Conservation (phyloP, 2,113 vertebrate species). For the Gymnocephalus cernua region DNA sequence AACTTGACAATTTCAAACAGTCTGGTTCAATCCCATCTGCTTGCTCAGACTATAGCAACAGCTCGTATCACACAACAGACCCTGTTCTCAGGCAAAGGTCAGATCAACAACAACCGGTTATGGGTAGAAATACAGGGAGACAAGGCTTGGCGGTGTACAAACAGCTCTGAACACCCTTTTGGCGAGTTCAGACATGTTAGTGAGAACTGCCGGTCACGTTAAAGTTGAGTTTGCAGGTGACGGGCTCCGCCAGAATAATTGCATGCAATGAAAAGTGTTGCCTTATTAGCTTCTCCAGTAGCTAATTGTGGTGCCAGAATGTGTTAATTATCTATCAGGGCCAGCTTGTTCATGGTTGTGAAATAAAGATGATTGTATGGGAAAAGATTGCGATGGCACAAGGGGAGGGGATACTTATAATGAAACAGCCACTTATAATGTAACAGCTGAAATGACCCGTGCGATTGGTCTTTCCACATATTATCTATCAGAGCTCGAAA, state of each 20-base stretch:
- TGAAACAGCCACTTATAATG: slow-evolving; percentile 31
- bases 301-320: slow-evolving; percentile 52
- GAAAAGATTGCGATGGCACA: slow-evolving; percentile 22
- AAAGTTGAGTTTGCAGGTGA: slow-evolving; percentile 30
- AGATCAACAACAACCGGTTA: slow-evolving; percentile 42
- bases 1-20: slow-evolving; percentile 12
- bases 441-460: slow-evolving; percentile 35
- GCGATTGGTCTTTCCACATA: slow-evolving; percentile 33
- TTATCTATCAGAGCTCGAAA: slow-evolving; percentile 24
- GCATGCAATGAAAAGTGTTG: slow-evolving; percentile 27
- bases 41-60: slow-evolving; percentile 1
- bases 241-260: slow-evolving; percentile 14
- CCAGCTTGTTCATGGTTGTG: not conserved
- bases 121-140: slow-evolving; percentile 17
- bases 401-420: not conserved
- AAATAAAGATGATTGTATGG: slow-evolving; percentile 50
- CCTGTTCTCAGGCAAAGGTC: slow-evolving; percentile 62
- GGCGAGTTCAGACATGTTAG: slow-evolving; percentile 30
- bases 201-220: slow-evolving; percentile 2
- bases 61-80: slow-evolving; percentile 26
- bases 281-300: slow-evolving; percentile 32
- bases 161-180: slow-evolving; percentile 66
- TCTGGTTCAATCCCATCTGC: slow-evolving; percentile 34
- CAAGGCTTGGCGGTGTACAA: slow-evolving; percentile 10
- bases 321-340: slow-evolving; percentile 49